These are phyloP conservation scores for Ginglymostoma cirratum DNA, from an alignment of 2,113 vertebrate genomes.

Conservation along the genomic window DNA sequence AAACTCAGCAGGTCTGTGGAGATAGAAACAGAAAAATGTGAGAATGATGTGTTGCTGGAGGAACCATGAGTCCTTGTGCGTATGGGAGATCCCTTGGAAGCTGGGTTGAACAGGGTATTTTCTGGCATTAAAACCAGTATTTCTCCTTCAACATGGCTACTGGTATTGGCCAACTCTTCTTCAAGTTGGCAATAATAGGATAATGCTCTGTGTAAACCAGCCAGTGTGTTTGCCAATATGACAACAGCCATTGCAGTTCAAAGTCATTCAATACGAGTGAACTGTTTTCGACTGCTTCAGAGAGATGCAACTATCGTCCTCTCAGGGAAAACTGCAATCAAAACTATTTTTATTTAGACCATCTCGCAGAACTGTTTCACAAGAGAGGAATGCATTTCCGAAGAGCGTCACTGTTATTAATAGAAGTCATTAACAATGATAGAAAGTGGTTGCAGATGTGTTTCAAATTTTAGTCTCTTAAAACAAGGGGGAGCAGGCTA, in stretches of 20 bases:
- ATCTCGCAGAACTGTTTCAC: not conserved
- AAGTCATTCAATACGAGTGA: not conserved
- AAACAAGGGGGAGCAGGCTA: not conserved
- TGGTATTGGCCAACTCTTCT: not conserved
- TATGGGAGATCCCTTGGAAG: not conserved
- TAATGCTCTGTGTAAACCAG: not conserved
- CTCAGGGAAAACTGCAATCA: not conserved
- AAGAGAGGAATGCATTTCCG: not conserved
- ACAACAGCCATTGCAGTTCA: not conserved
- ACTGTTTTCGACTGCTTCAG: not conserved
- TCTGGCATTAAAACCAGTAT: not conserved
- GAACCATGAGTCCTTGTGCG: not conserved
- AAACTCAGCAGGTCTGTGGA: no score
- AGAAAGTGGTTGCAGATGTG: slow-evolving; percentile 7
- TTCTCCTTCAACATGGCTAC: not conserved
- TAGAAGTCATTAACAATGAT: slow-evolving; percentile 25
- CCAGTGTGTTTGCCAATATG: not conserved
- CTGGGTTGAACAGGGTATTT: not conserved
- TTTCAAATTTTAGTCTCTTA: not conserved
- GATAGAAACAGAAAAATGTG: not conserved
- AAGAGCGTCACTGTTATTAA: not conserved
- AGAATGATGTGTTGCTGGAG: not conserved
- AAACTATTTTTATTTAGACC: not conserved
- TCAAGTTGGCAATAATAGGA: not conserved
- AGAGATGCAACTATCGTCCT: not conserved